Base-by-base conservation (phyloP, 2,888 invertebrate genomes). In the Helleia helle region DNA sequence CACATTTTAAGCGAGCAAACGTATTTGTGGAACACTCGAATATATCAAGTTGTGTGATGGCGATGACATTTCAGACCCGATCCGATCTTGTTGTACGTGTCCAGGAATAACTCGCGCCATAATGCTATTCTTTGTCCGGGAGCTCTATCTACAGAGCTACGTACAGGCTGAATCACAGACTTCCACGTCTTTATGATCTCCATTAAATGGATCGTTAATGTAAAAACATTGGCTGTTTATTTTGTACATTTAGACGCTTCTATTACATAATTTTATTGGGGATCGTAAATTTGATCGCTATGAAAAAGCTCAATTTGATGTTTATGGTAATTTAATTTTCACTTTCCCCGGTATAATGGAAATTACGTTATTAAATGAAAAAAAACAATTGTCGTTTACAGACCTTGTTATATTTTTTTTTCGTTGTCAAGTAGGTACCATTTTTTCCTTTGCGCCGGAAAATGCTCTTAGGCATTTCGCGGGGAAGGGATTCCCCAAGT, bases 81-180 rank as follows among this genome's bases (percentile, higher is more conserved):
- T 49, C 56, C 58, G 53, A 51, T 49, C 52, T 50, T 50, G 18
- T 18, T 6, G 60, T 61, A 69, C 77, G 76, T 79, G 77, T 66
- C 67, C 56, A 45, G 56, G 77, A 75, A 79, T 79, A 79, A 75
- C 71, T 72, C 68, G 67, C 52, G 52, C 52, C 52, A 58, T 70
- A 71, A 70, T 63, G 59, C 62, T 4, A 22, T 1, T 22, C 5
- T 22, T 6, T 22, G 6, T 2, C 22, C 22, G 5, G 22, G 22
- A 5, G 5, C 22, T 22, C 6, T 2, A 22, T 7, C 7, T 22
- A 22, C 2, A 22, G 7, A 22, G 22, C 22, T 22, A 22, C 22
- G 22, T 22, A 22, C 22, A 2, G 1, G 8, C 7, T 8, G 22
- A 22, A 12, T 12, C 22, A 13, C 36, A 36, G 26, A 24, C 31